Percentiles rank a stretch among this genome's conserved stretches.
phyloP scores from a whole-genome alignment of 2,113 vertebrate species.

The Indicator indicator region DNA sequence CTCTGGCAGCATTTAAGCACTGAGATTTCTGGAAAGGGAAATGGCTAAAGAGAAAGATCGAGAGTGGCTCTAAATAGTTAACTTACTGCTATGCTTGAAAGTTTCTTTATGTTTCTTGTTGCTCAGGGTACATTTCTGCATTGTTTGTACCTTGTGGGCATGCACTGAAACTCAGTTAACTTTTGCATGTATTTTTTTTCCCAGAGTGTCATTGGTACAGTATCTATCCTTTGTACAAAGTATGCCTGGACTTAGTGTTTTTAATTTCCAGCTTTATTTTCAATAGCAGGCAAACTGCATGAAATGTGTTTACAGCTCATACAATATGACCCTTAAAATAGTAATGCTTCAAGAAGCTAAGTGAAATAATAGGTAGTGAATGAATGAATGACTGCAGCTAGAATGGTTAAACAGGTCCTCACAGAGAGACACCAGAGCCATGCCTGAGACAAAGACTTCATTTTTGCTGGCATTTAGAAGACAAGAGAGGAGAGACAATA shows the following conservation, averaged over 20 bases:
- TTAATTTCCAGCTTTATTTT: constrained; percentile 14
- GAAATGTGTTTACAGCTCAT: constrained; percentile 11
- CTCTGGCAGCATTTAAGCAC: neutral
- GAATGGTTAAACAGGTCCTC: neutral
- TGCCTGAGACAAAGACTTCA: neutral
- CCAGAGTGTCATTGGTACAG: neutral
- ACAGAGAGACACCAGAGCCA: neutral
- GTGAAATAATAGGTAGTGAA: neutral
- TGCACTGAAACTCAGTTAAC: neutral
- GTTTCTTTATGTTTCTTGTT: neutral
- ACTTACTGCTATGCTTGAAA: neutral
- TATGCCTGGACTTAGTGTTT: neutral
- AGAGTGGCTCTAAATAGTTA: neutral
- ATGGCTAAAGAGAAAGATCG: neutral
- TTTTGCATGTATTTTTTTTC: neutral
- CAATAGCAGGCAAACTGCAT: neutral
- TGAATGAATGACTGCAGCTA: neutral
- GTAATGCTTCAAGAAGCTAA: neutral
- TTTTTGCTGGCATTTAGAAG: neutral
- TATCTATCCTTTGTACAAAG: neutral
- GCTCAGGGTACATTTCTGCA: neutral
- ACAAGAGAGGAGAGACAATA: neutral
- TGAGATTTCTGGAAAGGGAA: neutral
- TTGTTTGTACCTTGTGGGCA: neutral
- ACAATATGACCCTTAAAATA: neutral